Evolutionary conservation across 2,888 invertebrate species (phyloP).

Genomic region (Lagria hirta): DNA sequence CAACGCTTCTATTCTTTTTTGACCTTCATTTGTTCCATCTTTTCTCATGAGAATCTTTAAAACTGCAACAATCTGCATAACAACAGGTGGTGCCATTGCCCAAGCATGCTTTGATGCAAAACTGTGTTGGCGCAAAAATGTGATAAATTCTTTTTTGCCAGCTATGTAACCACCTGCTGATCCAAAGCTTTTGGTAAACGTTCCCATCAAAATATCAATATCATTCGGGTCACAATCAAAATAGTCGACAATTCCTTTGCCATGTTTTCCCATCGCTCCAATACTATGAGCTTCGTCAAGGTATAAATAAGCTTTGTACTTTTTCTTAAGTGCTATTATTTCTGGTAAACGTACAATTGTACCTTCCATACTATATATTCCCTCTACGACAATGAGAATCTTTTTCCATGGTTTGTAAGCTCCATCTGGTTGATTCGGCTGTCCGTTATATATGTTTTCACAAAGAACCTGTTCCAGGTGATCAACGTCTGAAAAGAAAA

Average conservation of each 20-base stretch:
- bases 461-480: slow-evolving; percentile 80
- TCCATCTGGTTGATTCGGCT: slow-evolving; percentile 65
- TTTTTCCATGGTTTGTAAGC: slow-evolving; percentile 76
- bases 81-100: slow-evolving; percentile 86
- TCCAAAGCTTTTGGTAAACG: slow-evolving; percentile 98
- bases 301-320: slow-evolving; percentile 93
- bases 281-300: slow-evolving; percentile 98
- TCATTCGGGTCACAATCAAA: slow-evolving; percentile 78
- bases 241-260: slow-evolving; percentile 88
- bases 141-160: slow-evolving; percentile 78
- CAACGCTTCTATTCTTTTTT: slow-evolving; percentile 68
- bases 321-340: slow-evolving; percentile 86
- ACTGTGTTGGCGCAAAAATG: slow-evolving; percentile 74
- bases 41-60: slow-evolving; percentile 85
- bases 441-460: slow-evolving; percentile 75
- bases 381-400: slow-evolving; percentile 92
- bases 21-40: slow-evolving; percentile 73
- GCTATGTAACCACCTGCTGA: slow-evolving; percentile 97
- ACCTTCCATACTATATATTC: slow-evolving; percentile 98
- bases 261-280: slow-evolving; percentile 86
- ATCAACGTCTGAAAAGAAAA: slow-evolving; percentile 69
- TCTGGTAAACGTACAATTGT: slow-evolving; percentile 88
- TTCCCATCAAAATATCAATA: slow-evolving; percentile 96
- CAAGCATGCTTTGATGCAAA: slow-evolving; percentile 86
- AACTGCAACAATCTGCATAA: slow-evolving; percentile 86